Evolutionary conservation across 2,888 invertebrate species (phyloP).

Genomic region (Nomada ruficornis): DNA sequence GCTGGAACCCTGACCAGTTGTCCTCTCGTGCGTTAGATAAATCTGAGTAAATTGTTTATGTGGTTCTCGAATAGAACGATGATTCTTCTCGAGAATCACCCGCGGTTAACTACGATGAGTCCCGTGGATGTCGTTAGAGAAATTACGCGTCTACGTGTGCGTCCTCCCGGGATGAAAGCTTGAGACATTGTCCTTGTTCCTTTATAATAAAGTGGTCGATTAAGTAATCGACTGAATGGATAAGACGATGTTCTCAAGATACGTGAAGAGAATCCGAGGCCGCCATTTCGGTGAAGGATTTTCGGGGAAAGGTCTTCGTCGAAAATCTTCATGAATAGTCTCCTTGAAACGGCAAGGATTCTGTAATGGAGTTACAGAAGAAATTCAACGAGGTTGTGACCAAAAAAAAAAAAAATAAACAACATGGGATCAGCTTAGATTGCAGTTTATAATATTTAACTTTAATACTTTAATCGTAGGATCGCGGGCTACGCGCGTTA

Average conservation of each 20-base stretch:
- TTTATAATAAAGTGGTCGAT: conserved; percentile 27
- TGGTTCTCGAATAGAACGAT: conserved; percentile 51
- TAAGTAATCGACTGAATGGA: conserved; percentile 7
- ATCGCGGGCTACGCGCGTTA: conserved; percentile 57
- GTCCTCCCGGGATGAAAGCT: conserved; percentile 73
- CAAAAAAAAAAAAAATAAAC: conserved; percentile 73
- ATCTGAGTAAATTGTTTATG: conserved; percentile 55
- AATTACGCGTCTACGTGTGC: conserved; percentile 65
- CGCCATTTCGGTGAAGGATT: conserved; percentile 39
- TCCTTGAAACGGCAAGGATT: conserved; percentile 34
- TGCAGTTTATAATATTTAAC: conserved; percentile 80
- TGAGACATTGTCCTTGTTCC: conserved; percentile 50
- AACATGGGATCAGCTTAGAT: conserved; percentile 82
- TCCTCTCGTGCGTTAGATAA: conserved; percentile 50
- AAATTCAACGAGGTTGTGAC: conserved; percentile 81
- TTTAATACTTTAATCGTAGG: conserved; percentile 70
- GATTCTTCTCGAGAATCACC: conserved; percentile 48
- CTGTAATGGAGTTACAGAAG: conserved; percentile 32
- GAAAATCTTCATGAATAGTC: conserved; percentile 55
- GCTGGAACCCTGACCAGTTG: conserved; percentile 28
- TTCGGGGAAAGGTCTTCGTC: conserved; percentile 63
- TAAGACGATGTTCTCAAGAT: conserved; percentile 37
- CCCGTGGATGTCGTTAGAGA: conserved; percentile 60
- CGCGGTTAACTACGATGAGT: conserved; percentile 50
- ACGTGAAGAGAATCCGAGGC: conserved; percentile 40